Conservation (phyloP, 1,140 invertebrate genomes). For the Listronotus bonariensis region DNA sequence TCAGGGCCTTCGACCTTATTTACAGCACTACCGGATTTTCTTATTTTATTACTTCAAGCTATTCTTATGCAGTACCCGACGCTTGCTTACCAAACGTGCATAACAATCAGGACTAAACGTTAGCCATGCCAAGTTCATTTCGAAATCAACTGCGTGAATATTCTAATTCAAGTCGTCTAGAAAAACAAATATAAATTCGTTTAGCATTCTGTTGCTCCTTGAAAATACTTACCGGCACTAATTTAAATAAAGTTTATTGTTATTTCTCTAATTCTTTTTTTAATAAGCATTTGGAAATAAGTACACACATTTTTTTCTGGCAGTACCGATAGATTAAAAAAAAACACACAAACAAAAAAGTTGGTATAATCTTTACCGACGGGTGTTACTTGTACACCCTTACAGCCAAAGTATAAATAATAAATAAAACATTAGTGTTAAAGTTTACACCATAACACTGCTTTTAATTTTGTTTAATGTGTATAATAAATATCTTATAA, state of each 20-base stretch:
- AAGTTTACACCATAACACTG: no score
- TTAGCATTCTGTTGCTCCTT: background rate
- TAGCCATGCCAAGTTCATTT: constrained; percentile 17
- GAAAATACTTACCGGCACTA: background rate
- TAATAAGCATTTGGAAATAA: no score
- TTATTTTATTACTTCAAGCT: constrained; percentile 14
- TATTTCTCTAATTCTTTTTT: no score
- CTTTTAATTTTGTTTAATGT: no score
- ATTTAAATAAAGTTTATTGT: background rate
- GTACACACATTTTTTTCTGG: no score
- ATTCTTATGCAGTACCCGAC: constrained; percentile 28
- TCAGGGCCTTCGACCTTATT: constrained; percentile 34
- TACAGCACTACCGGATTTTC: constrained; percentile 24
- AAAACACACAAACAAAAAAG: no score
- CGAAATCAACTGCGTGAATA: constrained; percentile 15
- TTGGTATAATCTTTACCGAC: no score
- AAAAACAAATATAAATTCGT: constrained; percentile 7
- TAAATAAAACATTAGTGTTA: no score
- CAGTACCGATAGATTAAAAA: no score
- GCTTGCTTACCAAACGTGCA: constrained; percentile 21
- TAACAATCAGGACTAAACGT: constrained; percentile 16
- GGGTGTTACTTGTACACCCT: no score
- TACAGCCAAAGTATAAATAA: no score
- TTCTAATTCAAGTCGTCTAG: constrained; percentile 17
- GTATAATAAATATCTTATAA: no score